Percentiles rank a stretch among this genome's conserved stretches.
phyloP scores from a whole-genome alignment of 2,113 vertebrate species.

The Caranx melampygus region DNA sequence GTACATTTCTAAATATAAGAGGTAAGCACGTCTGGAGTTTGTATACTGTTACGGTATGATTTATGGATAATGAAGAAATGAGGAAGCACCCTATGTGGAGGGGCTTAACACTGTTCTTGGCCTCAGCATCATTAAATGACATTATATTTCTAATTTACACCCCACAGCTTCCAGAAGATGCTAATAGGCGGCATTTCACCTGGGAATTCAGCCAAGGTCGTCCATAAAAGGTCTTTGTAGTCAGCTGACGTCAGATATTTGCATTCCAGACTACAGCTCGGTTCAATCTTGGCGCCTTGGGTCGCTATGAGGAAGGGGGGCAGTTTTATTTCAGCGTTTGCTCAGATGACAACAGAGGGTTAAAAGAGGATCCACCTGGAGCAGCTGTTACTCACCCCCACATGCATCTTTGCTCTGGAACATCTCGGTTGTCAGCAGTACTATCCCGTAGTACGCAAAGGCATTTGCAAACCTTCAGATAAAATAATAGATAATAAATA shows the following conservation, averaged over 20 bases:
- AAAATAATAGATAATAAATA: constrained; percentile 30
- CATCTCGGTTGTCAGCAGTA: constrained; percentile 93
- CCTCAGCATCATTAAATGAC: not conserved
- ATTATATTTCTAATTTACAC: not conserved
- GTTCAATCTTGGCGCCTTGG: constrained; percentile 84
- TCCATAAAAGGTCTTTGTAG: constrained; percentile 95
- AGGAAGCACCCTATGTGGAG: no score
- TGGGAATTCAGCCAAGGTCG: constrained; percentile 94
- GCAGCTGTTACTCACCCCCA: constrained; percentile 82
- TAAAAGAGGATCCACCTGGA: not conserved
- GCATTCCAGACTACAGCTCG: constrained; percentile 89
- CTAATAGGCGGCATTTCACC: constrained; percentile 75
- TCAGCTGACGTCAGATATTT: constrained; percentile 90
- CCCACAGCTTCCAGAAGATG: not conserved
- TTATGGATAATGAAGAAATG: not conserved
- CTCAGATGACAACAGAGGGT: not conserved
- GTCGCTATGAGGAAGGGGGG: constrained; percentile 76
- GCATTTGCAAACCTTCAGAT: constrained; percentile 90
- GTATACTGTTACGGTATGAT: not conserved
- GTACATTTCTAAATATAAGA: no score
- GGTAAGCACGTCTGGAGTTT: no score
- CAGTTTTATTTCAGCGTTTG: not conserved
- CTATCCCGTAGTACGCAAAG: constrained; percentile 93
- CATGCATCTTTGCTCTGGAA: constrained; percentile 91
- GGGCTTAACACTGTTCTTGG: not conserved